phyloP scores from a whole-genome alignment of 2,888 invertebrate species.

The Dolichomitus sp. region DNA sequence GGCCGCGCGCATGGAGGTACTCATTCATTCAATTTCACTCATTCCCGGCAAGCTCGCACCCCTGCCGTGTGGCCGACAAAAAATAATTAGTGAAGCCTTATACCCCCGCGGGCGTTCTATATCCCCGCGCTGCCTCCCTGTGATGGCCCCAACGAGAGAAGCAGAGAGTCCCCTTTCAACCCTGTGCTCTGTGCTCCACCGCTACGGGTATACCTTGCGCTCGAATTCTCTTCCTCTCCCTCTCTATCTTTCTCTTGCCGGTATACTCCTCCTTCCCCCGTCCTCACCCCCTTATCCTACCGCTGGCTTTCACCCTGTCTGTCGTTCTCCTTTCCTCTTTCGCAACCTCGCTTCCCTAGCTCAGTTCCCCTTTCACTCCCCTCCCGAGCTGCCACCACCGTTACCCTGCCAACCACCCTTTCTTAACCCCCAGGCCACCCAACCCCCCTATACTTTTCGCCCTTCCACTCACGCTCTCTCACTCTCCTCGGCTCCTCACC shows the following conservation, averaged over 20 bases:
- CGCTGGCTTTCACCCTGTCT: constrained; percentile 40
- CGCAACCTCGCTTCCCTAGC: constrained; percentile 65
- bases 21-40: constrained; percentile 85
- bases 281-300: constrained; percentile 11
- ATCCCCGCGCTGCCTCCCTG: constrained; percentile 56
- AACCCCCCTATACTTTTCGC: constrained; percentile 67
- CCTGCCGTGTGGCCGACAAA: constrained; percentile 85
- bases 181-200: constrained; percentile 71
- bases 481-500: constrained; percentile 40
- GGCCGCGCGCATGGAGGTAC: constrained; percentile 74
- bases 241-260: constrained; percentile 42
- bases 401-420: constrained; percentile 79
- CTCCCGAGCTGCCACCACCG: constrained; percentile 73
- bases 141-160: constrained; percentile 65
- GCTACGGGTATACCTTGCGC: constrained; percentile 83
- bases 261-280: constrained; percentile 41
- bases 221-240: constrained; percentile 78
- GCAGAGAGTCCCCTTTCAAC: constrained; percentile 78
- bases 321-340: constrained; percentile 65
- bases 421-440: constrained; percentile 71
- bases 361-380: constrained; percentile 57
- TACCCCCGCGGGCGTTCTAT: constrained; percentile 75
- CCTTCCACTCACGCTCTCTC: constrained; percentile 67
- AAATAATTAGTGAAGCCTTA: constrained; percentile 86
- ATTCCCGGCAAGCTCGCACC: constrained; percentile 83